These are phyloP conservation scores for Alitta virens DNA, from an alignment of 2,888 invertebrate genomes.

Conservation along the genomic window DNA sequence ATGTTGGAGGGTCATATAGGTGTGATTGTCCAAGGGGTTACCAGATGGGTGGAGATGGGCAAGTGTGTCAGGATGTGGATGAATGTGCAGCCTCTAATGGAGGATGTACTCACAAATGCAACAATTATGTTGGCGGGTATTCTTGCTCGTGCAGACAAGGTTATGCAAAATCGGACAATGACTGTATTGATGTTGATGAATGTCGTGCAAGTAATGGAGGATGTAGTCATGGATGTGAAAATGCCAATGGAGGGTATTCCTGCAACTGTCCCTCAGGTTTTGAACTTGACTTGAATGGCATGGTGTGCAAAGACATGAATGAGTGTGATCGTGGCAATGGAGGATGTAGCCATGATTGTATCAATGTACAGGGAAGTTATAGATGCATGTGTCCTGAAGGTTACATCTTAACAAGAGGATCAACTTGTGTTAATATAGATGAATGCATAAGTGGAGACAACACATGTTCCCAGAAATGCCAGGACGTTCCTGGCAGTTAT, in stretches of 20 bases:
- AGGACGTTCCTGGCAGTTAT: conserved; percentile 39
- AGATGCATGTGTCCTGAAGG: not conserved
- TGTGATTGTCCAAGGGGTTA: not conserved
- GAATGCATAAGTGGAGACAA: not conserved
- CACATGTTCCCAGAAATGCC: conserved; percentile 30
- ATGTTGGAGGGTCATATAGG: not conserved
- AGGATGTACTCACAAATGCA: not conserved
- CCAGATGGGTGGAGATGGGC: not conserved
- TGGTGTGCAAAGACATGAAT: not conserved
- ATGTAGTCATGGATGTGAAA: not conserved
- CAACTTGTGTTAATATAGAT: not conserved
- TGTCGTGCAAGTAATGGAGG: not conserved
- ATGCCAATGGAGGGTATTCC: not conserved
- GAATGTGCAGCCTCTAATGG: not conserved
- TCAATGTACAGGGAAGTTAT: not conserved
- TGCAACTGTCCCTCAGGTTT: not conserved
- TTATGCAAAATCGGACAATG: not conserved
- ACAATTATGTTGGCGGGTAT: not conserved
- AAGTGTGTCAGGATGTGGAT: not conserved
- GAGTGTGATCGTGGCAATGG: not conserved
- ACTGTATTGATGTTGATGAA: not conserved
- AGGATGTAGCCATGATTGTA: not conserved
- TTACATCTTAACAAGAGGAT: not conserved
- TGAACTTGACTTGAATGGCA: not conserved
- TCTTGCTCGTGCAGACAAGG: not conserved